These are phyloP conservation scores for Virgularia gustaviana DNA, from an alignment of 92 coral and sea anemone genomes.

Conservation along the genomic window DNA sequence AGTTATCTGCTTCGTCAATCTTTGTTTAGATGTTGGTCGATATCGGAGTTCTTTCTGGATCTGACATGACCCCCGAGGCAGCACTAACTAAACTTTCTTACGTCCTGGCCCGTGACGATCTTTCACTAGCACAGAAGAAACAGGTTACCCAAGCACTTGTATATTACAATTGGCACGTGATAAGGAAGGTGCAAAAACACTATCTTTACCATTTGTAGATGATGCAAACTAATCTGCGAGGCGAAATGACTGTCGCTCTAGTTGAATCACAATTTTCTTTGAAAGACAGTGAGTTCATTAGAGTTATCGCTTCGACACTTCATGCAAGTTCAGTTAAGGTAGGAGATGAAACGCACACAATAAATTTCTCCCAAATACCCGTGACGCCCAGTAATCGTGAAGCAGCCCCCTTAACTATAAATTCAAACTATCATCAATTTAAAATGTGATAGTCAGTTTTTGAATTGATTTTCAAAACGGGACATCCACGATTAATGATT, in stretches of 20 bases:
- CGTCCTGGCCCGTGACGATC: conserved; percentile 61
- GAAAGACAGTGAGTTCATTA: conserved; percentile 76
- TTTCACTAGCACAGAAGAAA: conserved; percentile 59
- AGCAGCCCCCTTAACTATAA: too few species aligned
- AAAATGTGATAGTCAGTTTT: too few species aligned
- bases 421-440: too few species aligned
- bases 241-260: conserved; percentile 88
- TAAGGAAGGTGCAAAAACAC: too few species aligned
- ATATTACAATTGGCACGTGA: too few species aligned
- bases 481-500: too few species aligned
- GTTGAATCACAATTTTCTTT: conserved; percentile 87
- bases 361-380: too few species aligned
- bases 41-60: conserved; percentile 89
- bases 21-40: conserved; percentile 62
- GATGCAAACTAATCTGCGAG: conserved; percentile 75
- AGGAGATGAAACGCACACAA: neutral
- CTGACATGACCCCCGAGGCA: conserved; percentile 98
- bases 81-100: conserved; percentile 92
- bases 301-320: conserved; percentile 80
- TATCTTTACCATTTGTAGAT: too few species aligned
- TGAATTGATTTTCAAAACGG: too few species aligned
- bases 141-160: too few species aligned
- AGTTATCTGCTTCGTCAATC: too few species aligned
- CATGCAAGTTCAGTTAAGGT: conserved; percentile 77
- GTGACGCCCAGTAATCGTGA: too few species aligned